Base-by-base conservation (phyloP, 2,113 vertebrate genomes). In the Dipodomys merriami region DNA sequence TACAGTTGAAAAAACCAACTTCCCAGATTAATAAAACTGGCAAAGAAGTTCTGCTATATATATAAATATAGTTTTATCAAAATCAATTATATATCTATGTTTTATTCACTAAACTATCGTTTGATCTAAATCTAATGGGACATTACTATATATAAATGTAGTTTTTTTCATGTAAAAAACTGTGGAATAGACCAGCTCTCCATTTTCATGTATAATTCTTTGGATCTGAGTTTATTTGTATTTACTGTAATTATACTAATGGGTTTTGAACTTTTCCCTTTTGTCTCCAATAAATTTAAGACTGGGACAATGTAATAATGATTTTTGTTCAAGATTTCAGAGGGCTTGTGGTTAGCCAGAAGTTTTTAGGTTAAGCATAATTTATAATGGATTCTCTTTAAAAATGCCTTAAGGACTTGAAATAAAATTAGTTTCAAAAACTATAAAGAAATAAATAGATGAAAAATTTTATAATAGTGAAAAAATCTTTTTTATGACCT, bases 381-480 rank as follows among this genome's bases (percentile, higher is more conserved):
- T 39, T 39, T 39, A 39, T 39, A 39, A 39, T 39, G 39, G 39
- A 39, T 39, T 39, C 39, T 39, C 39, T 39, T 39, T 39, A 39
- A 39, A 39, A 39, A 6, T 39, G 39, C 39, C 39, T 39, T 39
- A 39, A 39, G 39, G 39, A 39, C 39, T 39, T 39, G 39, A 39
- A 39, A 39, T 39, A 39, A 39, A 39, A 39, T 39, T 39, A 39
- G 39, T 39, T 39, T 39, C 39, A 39, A 39, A 39, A 39, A 39
- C 39, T 39, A 6, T 39, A 39, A 39, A 39, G 39, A 39, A 86
- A 71, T 96, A 29, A 82, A 72, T 87, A 25, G 30, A 67, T 49
- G 13, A 74, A 83, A 86, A 3, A 64, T 91, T 83, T 92, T 81
- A 81, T 0, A 86, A 18, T 86, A 90, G 88, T 73, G 64, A 49